Evolutionary conservation across 2,888 invertebrate genomes (phyloP).

Genomic region (Clusia tigrina): DNA sequence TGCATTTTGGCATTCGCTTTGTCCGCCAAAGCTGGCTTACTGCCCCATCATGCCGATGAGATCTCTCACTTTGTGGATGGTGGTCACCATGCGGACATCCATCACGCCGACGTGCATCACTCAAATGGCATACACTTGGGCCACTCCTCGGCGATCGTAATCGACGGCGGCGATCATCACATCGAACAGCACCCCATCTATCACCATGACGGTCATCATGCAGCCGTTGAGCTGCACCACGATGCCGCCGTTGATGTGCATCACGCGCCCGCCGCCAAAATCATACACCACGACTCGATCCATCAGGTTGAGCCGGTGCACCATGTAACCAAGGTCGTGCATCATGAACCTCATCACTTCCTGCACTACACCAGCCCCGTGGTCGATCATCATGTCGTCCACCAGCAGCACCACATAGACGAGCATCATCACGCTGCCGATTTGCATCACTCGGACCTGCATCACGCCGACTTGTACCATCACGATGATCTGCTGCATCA

Average conservation of each 20-base stretch:
- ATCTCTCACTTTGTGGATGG: constrained; percentile 43
- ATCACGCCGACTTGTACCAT: constrained; percentile 36
- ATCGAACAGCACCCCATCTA: constrained; percentile 48
- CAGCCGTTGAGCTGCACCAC: constrained; percentile 44
- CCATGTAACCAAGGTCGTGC: constrained; percentile 60
- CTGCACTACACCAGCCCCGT: constrained; percentile 58
- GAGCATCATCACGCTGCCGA: constrained; percentile 49
- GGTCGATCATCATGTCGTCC: constrained; percentile 57
- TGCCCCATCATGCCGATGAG: constrained; percentile 56
- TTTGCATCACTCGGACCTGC: constrained; percentile 45
- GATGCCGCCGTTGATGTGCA: constrained; percentile 40
- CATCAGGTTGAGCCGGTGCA: constrained; percentile 60
- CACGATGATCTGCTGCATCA: constrained; percentile 40
- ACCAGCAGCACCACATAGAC: constrained; percentile 52
- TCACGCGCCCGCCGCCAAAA: constrained; percentile 49
- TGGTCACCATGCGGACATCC: constrained; percentile 32
- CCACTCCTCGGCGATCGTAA: constrained; percentile 55
- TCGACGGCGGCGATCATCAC: constrained; percentile 50
- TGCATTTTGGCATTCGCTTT: constrained; percentile 56
- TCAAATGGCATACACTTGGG: constrained; percentile 55
- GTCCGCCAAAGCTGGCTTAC: constrained; percentile 53
- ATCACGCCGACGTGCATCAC: constrained; percentile 47
- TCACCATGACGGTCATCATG: constrained; percentile 46
- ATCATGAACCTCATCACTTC: constrained; percentile 61
- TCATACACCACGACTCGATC: constrained; percentile 59